Evolutionary conservation across 2,888 invertebrate genomes (phyloP).

Genomic region (Tolmerus cingulatus): DNA sequence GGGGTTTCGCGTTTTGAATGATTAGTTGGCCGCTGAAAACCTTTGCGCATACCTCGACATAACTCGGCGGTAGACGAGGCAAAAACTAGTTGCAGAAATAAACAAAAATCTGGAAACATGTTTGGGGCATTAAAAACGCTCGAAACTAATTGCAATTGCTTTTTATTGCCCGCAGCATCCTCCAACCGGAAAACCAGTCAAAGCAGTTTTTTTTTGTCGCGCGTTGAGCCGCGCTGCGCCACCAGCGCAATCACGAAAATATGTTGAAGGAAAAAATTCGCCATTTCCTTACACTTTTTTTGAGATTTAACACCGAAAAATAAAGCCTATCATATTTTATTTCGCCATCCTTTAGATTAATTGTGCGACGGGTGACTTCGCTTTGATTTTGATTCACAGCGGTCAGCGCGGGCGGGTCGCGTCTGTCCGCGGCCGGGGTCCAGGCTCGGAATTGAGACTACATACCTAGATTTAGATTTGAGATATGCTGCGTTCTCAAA

Average conservation of each 20-base stretch:
- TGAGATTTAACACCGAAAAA: not conserved
- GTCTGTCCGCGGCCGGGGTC: not conserved
- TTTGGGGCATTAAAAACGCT: slow-evolving; percentile 20
- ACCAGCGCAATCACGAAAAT: not conserved
- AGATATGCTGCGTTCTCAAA: slow-evolving; percentile 15
- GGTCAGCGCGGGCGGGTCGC: not conserved
- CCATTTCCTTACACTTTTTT: not conserved
- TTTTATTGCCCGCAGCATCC: slow-evolving; percentile 16
- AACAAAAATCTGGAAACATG: slow-evolving; percentile 25
- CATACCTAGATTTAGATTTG: slow-evolving; percentile 36
- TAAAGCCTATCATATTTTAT: not conserved
- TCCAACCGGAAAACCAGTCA: slow-evolving; percentile 11
- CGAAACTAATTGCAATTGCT: slow-evolving; percentile 18
- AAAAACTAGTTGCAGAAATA: slow-evolving; percentile 17
- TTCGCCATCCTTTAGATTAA: not conserved
- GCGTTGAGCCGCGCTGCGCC: not conserved
- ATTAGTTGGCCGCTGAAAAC: not conserved
- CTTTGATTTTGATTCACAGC: not conserved
- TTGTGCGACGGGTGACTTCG: not conserved
- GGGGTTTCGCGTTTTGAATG: not conserved
- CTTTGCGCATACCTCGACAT: not conserved
- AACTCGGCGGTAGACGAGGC: not conserved
- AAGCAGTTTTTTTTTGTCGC: not conserved
- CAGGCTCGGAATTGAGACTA: slow-evolving; percentile 9
- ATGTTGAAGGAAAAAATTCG: not conserved